These are phyloP conservation scores for Lasioglossum vierecki DNA, from an alignment of 2,888 invertebrate species.

Conservation along the genomic window DNA sequence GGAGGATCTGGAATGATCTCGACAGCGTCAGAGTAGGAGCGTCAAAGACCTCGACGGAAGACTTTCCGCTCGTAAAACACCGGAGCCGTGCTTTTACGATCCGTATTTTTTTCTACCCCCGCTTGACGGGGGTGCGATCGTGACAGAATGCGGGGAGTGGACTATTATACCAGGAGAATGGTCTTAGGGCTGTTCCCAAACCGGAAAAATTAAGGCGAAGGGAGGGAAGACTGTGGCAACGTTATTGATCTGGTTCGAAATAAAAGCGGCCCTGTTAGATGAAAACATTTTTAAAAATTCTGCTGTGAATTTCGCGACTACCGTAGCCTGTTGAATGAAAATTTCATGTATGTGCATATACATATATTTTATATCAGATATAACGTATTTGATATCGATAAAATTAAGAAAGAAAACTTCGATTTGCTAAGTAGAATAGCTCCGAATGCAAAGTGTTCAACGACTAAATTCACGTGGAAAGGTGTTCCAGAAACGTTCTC, in stretches of 20 bases:
- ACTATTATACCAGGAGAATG: not conserved
- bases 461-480: not conserved
- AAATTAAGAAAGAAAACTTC: no score
- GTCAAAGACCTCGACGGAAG: constrained; percentile 53
- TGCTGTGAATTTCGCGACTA: not conserved
- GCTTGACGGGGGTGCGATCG: not conserved
- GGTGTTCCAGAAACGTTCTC: not conserved
- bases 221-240: not conserved
- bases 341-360: no score
- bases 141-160: not conserved
- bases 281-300: not conserved
- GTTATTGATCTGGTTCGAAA: constrained; percentile 14
- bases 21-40: not conserved
- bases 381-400: no score
- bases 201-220: constrained; percentile 17
- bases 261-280: not conserved
- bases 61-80: constrained; percentile 53
- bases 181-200: constrained; percentile 1
- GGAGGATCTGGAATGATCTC: constrained; percentile 25
- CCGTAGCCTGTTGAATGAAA: not conserved
- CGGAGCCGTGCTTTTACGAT: constrained; percentile 35
- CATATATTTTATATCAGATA: no score
- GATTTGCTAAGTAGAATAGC: no score
- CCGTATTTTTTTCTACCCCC: not conserved
- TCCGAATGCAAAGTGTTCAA: no score